These are phyloP conservation scores for Oophaga pumilio DNA, from an alignment of 2,113 vertebrate genomes.

Conservation along the genomic window DNA sequence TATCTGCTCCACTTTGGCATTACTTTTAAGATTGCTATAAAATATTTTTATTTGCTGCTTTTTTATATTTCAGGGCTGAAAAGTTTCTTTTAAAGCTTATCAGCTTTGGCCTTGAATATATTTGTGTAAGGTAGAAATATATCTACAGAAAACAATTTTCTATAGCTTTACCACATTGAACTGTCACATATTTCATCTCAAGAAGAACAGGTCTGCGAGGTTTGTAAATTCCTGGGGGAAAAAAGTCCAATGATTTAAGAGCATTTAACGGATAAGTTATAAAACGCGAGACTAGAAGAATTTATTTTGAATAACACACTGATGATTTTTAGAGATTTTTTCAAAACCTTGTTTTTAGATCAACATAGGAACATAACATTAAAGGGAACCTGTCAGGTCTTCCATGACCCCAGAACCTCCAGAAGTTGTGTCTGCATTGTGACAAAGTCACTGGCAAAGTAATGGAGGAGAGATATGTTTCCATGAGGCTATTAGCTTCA, in stretches of 20 bases:
- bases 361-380: neutral
- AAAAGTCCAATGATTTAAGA: slow-evolving; percentile 21
- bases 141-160: slow-evolving; percentile 44
- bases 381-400: too few species aligned
- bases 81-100: slow-evolving; percentile 16
- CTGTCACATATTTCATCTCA: slow-evolving; percentile 36
- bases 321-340: neutral
- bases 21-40: slow-evolving; percentile 24
- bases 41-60: slow-evolving; percentile 17
- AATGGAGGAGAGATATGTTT: too few species aligned
- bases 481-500: too few species aligned
- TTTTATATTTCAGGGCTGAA: slow-evolving; percentile 29
- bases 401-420: too few species aligned
- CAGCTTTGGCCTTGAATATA: slow-evolving; percentile 30
- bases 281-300: neutral
- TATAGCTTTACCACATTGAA: slow-evolving; percentile 26
- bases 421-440: too few species aligned
- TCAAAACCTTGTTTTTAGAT: neutral
- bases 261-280: neutral
- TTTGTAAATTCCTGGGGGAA: slow-evolving; percentile 21
- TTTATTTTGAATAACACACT: neutral
- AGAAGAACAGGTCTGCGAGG: slow-evolving; percentile 21
- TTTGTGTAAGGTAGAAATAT: slow-evolving; percentile 28
- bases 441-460: too few species aligned
- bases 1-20: neutral